Evolutionary conservation across 2,797 vertebrate genomes (phyloP).

Genomic region (Manis pentadactyla): DNA sequence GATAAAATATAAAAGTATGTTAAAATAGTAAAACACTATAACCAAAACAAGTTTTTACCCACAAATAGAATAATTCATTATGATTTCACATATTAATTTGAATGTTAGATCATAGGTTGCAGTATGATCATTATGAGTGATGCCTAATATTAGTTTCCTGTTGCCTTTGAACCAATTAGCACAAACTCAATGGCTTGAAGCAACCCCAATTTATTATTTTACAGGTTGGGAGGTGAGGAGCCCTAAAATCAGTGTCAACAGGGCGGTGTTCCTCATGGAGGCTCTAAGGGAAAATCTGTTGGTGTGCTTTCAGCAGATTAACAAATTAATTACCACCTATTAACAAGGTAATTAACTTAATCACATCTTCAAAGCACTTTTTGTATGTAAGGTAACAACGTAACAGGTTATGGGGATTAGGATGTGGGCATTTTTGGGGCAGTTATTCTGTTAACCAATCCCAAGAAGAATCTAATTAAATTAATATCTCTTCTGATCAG

Average conservation of each 20-base stretch:
- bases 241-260: background rate
- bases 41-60: constrained; percentile 3
- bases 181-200: background rate
- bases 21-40: background rate
- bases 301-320: background rate
- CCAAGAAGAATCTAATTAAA: background rate
- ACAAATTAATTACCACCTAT: too few species aligned
- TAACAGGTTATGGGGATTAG: background rate
- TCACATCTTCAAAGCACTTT: background rate
- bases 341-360: background rate
- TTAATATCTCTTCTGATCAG: background rate
- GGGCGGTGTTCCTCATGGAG: background rate
- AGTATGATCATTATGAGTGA: background rate
- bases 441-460: background rate
- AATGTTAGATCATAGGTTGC: background rate
- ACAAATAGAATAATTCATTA: background rate
- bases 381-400: background rate
- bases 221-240: background rate
- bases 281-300: background rate
- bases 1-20: background rate
- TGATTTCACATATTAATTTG: background rate
- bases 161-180: background rate
- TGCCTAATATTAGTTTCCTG: background rate
- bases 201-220: background rate
- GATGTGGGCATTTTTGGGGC: background rate